Conservation (phyloP, 2,113 vertebrate species). For the Gallinago undulata region DNA sequence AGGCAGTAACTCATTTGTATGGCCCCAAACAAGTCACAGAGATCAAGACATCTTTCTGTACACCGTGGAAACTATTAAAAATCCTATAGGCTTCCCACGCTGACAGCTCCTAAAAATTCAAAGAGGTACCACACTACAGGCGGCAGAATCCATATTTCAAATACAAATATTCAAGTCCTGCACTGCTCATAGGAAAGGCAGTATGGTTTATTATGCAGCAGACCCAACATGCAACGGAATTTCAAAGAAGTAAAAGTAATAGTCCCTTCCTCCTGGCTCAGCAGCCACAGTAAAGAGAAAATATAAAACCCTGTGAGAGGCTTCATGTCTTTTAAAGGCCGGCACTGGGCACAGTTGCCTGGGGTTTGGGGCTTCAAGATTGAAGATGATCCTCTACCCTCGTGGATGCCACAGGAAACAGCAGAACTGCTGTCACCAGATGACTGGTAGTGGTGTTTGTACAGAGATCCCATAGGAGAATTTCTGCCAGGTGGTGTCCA, state of each 20-base stretch:
- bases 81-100: background rate
- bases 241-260: background rate
- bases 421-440: background rate
- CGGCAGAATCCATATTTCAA: background rate
- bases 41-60: background rate
- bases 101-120: background rate
- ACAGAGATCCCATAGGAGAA: no score
- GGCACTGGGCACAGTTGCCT: background rate
- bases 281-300: background rate
- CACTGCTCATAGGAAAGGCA: background rate
- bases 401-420: accelerated
- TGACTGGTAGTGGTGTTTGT: no score
- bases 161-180: background rate
- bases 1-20: background rate
- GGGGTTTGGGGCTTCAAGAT: background rate
- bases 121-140: background rate
- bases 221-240: accelerated
- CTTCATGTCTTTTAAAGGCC: background rate
- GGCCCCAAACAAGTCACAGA: background rate
- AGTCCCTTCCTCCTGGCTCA: background rate
- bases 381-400: background rate
- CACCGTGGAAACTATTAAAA: background rate
- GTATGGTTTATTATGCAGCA: background rate
- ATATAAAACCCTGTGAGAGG: background rate
- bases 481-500: background rate